A percentile compares a stretch with the other conserved stretches of the same genome.
phyloP scores from a whole-genome alignment of 2,888 invertebrate genomes.

The Sesia apiformis region DNA sequence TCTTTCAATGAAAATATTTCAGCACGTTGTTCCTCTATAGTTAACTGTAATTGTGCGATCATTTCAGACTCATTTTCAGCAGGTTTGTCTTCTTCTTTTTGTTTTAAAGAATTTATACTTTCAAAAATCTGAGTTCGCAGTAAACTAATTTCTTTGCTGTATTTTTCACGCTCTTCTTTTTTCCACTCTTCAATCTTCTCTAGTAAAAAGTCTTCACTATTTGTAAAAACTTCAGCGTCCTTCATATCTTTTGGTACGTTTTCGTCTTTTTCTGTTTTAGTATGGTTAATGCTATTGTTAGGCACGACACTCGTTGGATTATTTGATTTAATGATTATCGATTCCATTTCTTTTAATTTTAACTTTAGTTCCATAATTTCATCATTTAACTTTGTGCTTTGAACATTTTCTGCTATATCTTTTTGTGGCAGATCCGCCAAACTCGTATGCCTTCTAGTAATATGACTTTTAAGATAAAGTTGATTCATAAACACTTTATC shows the following conservation, averaged over 20 bases:
- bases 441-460: slow-evolving; percentile 73
- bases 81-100: slow-evolving; percentile 25
- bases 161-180: slow-evolving; percentile 67
- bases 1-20: slow-evolving; percentile 65
- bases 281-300: slow-evolving; percentile 1
- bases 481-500: slow-evolving; percentile 80
- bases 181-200: slow-evolving; percentile 68
- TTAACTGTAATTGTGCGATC: slow-evolving; percentile 50
- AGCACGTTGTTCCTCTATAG: slow-evolving; percentile 65
- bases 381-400: slow-evolving; percentile 74
- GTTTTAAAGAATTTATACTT: slow-evolving; percentile 44
- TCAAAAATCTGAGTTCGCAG: slow-evolving; percentile 53
- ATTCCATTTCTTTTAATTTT: slow-evolving; percentile 65
- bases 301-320: slow-evolving; percentile 8
- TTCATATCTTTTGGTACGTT: slow-evolving; percentile 18
- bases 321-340: slow-evolving; percentile 24
- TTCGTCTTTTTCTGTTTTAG: neutral
- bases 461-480: slow-evolving; percentile 77
- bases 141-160: slow-evolving; percentile 64
- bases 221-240: slow-evolving; percentile 47
- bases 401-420: slow-evolving; percentile 40
- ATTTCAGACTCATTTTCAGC: slow-evolving; percentile 31
- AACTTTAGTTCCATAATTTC: slow-evolving; percentile 60
- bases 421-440: slow-evolving; percentile 39
- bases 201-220: slow-evolving; percentile 38